Conservation (phyloP, 2,888 invertebrate species). For the Lottia gigantea region DNA sequence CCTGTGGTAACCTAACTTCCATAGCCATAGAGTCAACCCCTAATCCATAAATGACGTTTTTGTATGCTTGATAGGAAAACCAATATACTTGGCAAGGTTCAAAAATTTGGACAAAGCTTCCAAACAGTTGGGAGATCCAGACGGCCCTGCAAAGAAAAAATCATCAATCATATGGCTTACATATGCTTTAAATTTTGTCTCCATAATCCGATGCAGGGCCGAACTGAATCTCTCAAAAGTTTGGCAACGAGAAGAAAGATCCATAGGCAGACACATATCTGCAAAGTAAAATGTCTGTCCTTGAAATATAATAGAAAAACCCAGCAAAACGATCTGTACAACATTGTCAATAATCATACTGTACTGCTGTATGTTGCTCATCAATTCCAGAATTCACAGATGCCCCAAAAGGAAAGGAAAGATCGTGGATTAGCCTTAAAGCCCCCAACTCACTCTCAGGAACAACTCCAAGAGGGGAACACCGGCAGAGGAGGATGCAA, state of each 20-base stretch:
- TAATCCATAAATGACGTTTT: constrained; percentile 3
- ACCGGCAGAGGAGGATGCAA: too few relatives aligned
- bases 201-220: constrained; percentile 11
- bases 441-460: too few relatives aligned
- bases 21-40: too few relatives aligned
- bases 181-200: not conserved
- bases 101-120: not conserved
- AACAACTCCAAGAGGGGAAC: too few relatives aligned
- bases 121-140: not conserved
- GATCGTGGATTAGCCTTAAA: too few relatives aligned
- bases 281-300: not conserved
- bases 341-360: constrained; percentile 8
- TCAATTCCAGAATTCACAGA: too few relatives aligned
- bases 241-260: not conserved
- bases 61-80: too few relatives aligned
- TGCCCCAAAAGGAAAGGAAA: too few relatives aligned
- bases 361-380: not conserved
- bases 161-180: constrained; percentile 1
- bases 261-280: constrained; percentile 12
- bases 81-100: not conserved
- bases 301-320: not conserved
- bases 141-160: not conserved
- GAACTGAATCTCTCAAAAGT: constrained; percentile 10
- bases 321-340: constrained; percentile 8
- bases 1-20: too few relatives aligned